phyloP scores from a whole-genome alignment of 2,888 invertebrate genomes.

The Strigamia crassipes region DNA sequence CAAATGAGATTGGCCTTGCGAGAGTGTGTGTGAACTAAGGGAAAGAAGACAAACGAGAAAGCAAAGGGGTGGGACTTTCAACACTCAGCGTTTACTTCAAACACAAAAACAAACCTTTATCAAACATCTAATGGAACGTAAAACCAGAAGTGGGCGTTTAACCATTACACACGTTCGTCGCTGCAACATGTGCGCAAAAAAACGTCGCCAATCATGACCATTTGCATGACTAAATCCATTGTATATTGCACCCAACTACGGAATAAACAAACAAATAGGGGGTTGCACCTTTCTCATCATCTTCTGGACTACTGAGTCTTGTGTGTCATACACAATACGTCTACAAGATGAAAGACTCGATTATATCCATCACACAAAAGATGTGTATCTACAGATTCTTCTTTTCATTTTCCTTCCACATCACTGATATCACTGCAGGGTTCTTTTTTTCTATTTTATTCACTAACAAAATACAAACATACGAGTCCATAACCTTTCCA shows the following conservation, averaged over 20 bases:
- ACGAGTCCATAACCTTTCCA: background rate
- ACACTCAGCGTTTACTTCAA: background rate
- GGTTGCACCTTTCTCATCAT: conserved; percentile 31
- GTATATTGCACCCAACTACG: background rate
- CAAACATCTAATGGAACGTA: background rate
- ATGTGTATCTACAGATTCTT: conserved; percentile 11
- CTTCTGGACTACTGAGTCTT: background rate
- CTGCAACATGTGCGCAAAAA: background rate
- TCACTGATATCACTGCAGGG: conserved; percentile 8
- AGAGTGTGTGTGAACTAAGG: background rate
- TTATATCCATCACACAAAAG: conserved; percentile 1
- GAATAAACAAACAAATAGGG: conserved; percentile 3
- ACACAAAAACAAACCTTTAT: background rate
- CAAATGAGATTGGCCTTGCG: conserved; percentile 24
- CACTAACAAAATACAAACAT: background rate
- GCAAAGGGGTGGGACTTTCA: background rate
- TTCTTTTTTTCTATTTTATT: background rate
- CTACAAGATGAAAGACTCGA: conserved; percentile 19
- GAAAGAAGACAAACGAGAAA: background rate
- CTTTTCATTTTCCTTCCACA: conserved; percentile 8
- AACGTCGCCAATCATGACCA: background rate
- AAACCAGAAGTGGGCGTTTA: background rate
- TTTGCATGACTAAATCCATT: background rate
- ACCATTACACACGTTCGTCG: background rate
- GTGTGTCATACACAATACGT: conserved; percentile 1